Evolutionary conservation across 2,888 invertebrate species (phyloP).

Genomic region (Bombylius major): DNA sequence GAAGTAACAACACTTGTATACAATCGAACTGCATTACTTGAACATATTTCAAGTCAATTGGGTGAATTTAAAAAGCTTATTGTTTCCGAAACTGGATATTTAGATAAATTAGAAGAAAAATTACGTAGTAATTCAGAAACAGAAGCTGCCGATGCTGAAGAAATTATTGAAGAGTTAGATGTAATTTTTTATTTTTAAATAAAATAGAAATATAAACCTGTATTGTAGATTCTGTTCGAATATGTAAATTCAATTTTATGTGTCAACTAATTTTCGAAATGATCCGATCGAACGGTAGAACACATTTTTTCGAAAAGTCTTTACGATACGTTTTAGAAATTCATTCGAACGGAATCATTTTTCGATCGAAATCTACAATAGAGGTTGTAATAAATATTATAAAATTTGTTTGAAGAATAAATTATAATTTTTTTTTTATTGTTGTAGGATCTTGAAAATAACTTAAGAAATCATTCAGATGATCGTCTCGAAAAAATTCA

Average conservation of each 20-base stretch:
- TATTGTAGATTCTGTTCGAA: too few species aligned
- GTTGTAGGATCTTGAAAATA: slow-evolving; percentile 67
- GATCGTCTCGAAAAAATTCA: slow-evolving; percentile 60
- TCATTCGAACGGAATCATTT: too few species aligned
- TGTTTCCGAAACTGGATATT: slow-evolving; percentile 59
- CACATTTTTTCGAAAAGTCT: too few species aligned
- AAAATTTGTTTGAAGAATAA: too few species aligned
- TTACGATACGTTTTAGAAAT: too few species aligned
- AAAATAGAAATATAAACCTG: too few species aligned
- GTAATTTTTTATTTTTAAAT: slow-evolving; percentile 40
- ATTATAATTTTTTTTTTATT: not conserved
- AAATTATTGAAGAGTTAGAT: slow-evolving; percentile 80
- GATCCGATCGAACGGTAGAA: too few species aligned
- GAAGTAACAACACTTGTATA: slow-evolving; percentile 55
- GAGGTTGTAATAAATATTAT: too few species aligned
- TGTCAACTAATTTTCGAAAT: too few species aligned
- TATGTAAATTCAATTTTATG: too few species aligned
- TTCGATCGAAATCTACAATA: too few species aligned
- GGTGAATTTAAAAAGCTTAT: slow-evolving; percentile 68
- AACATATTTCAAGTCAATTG: slow-evolving; percentile 63
- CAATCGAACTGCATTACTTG: slow-evolving; percentile 51
- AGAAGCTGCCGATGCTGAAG: slow-evolving; percentile 78
- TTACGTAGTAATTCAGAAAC: slow-evolving; percentile 54
- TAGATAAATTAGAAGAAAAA: slow-evolving; percentile 66
- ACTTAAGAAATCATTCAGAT: slow-evolving; percentile 59